These are phyloP conservation scores for Agrochola circellaris DNA, from an alignment of 2,888 invertebrate species.

Conservation along the genomic window DNA sequence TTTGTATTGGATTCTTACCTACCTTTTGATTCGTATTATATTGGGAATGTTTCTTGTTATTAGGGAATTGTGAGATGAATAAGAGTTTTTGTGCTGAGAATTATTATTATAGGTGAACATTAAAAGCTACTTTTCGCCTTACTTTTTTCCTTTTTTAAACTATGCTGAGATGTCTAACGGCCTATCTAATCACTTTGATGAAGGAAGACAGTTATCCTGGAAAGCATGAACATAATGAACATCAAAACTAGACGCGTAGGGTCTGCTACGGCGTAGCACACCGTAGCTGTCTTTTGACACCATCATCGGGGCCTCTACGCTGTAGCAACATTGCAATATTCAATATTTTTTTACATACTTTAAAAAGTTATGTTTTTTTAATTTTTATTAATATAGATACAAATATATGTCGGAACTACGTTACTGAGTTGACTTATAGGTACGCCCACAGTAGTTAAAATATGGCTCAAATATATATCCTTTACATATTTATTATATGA, in stretches of 20 bases:
- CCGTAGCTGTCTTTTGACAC: background rate
- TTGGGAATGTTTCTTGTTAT: slow-evolving; percentile 39
- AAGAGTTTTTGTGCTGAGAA: slow-evolving; percentile 13
- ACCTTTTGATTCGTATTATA: slow-evolving; percentile 56
- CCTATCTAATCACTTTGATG: background rate
- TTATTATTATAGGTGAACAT: background rate
- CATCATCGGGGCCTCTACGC: background rate
- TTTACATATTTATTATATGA: too few relatives aligned
- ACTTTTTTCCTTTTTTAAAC: slow-evolving; percentile 1
- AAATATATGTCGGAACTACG: background rate
- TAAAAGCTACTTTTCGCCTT: background rate
- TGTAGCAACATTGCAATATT: background rate
- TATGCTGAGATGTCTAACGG: background rate
- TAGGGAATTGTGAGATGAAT: slow-evolving; percentile 34
- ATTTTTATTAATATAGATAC: background rate
- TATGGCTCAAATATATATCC: too few relatives aligned
- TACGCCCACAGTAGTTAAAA: too few relatives aligned
- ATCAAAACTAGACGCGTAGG: background rate
- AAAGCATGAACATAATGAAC: background rate
- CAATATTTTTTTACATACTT: too few relatives aligned
- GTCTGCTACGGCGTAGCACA: background rate
- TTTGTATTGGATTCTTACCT: slow-evolving; percentile 63
- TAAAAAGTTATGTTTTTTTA: background rate
- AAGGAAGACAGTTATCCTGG: too few relatives aligned
- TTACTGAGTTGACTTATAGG: too few relatives aligned